Conservation (phyloP, 2,113 vertebrate genomes). For the Takifugu bimaculatus region DNA sequence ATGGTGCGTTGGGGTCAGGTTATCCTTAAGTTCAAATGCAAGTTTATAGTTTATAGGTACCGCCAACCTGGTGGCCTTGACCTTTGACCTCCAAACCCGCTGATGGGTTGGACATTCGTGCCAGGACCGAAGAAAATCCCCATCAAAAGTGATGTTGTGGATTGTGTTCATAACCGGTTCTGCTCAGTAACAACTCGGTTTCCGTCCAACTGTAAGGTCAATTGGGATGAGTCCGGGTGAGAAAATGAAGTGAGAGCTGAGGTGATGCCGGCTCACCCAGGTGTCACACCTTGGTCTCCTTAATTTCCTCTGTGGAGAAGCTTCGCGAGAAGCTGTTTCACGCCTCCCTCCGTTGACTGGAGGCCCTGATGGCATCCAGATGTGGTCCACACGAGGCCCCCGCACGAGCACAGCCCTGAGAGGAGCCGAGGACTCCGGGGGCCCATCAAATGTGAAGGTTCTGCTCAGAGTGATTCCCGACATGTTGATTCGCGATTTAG, state of each 20-base stretch:
- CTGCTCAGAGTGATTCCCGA: slow-evolving; percentile 35
- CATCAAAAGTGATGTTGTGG: too few relatives aligned
- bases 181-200: background rate
- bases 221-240: slow-evolving; percentile 16
- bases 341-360: slow-evolving; percentile 33
- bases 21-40: too few relatives aligned
- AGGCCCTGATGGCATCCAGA: slow-evolving; percentile 63
- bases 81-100: too few relatives aligned
- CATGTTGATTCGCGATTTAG: background rate
- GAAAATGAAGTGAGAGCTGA: slow-evolving; percentile 39
- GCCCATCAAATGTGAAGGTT: slow-evolving; percentile 48
- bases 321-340: slow-evolving; percentile 55
- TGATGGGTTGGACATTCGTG: too few relatives aligned
- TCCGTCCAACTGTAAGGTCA: background rate
- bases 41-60: too few relatives aligned
- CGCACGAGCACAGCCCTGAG: slow-evolving; percentile 26
- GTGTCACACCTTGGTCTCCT: slow-evolving; percentile 66
- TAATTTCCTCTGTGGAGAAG: slow-evolving; percentile 56
- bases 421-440: slow-evolving; percentile 39
- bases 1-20: too few relatives aligned
- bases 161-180: background rate
- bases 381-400: slow-evolving; percentile 64
- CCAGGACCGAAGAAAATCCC: too few relatives aligned
- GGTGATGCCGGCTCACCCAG: slow-evolving; percentile 45
- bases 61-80: too few relatives aligned